phyloP scores from a whole-genome alignment of 2,888 invertebrate species.

The Gastrophysa polygoni region DNA sequence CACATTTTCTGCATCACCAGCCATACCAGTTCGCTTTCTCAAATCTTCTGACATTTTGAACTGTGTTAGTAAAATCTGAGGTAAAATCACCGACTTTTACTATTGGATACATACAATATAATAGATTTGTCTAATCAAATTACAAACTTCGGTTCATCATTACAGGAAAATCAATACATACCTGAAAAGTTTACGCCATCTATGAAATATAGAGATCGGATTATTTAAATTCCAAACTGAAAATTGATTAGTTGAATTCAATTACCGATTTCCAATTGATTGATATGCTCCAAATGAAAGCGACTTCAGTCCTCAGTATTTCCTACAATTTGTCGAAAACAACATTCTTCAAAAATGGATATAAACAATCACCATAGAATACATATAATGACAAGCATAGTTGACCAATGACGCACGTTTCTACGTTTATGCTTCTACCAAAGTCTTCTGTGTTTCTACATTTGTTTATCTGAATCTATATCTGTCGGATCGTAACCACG shows the following conservation, averaged over 20 bases:
- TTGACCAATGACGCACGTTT: no score
- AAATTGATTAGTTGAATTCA: background rate
- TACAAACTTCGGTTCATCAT: background rate
- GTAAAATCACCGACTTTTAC: background rate
- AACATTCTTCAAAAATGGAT: no score
- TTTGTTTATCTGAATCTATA: no score
- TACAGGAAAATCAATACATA: slow-evolving; percentile 34
- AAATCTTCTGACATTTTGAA: slow-evolving; percentile 29
- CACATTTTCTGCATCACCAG: slow-evolving; percentile 28
- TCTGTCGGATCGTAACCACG: no score
- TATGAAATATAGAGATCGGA: slow-evolving; percentile 16
- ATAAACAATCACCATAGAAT: no score
- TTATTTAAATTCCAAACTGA: background rate
- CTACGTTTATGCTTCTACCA: no score
- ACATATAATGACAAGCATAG: no score
- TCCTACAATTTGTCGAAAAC: background rate
- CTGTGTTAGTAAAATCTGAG: no score
- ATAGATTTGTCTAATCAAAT: slow-evolving; percentile 28
- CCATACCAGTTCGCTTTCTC: slow-evolving; percentile 23
- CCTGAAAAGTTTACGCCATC: slow-evolving; percentile 34
- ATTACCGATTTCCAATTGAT: background rate
- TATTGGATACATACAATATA: slow-evolving; percentile 8
- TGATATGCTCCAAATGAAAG: background rate
- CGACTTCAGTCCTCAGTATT: background rate
- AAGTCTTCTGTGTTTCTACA: no score